Percentiles rank a stretch among this genome's conserved stretches.
Evolutionary conservation across 2,113 vertebrate species (phyloP).

Genomic region (Toxotes jaculatrix): DNA sequence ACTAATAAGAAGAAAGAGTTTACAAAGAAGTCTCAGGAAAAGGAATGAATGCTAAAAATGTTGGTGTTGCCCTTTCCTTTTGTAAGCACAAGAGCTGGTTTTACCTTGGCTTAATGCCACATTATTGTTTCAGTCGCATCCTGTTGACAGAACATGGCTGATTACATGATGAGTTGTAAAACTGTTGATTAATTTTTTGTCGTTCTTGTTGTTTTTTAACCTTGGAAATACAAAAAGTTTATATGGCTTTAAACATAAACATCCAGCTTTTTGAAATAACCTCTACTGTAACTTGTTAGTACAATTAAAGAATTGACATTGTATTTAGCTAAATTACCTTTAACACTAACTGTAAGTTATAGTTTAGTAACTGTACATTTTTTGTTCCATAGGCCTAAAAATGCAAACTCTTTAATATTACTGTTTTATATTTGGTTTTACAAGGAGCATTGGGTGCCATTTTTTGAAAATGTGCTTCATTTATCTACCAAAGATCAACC

Average conservation of each 20-base stretch:
- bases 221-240: not conserved
- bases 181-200: not conserved
- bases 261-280: not conserved
- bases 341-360: not conserved
- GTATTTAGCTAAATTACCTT: not conserved
- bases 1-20: not conserved
- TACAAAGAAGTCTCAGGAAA: constrained; percentile 1
- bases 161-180: not conserved
- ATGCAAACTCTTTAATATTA: not conserved
- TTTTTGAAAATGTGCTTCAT: constrained; percentile 3
- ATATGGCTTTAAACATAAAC: not conserved
- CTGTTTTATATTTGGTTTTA: not conserved
- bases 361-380: not conserved
- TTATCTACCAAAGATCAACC: constrained; percentile 6
- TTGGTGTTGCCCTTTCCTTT: not conserved
- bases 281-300: not conserved
- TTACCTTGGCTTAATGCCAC: constrained; percentile 1
- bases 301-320: not conserved
- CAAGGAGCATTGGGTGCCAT: not conserved
- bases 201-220: not conserved
- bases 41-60: not conserved
- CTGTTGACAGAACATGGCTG: constrained; percentile 15
- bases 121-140: constrained; percentile 34
- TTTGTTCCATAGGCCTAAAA: not conserved
- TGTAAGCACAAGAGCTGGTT: not conserved